Percentiles rank a stretch among this genome's conserved stretches.
Evolutionary conservation across 2,797 vertebrate species (phyloP).

Genomic region (Lepilemur septentrionalis): DNA sequence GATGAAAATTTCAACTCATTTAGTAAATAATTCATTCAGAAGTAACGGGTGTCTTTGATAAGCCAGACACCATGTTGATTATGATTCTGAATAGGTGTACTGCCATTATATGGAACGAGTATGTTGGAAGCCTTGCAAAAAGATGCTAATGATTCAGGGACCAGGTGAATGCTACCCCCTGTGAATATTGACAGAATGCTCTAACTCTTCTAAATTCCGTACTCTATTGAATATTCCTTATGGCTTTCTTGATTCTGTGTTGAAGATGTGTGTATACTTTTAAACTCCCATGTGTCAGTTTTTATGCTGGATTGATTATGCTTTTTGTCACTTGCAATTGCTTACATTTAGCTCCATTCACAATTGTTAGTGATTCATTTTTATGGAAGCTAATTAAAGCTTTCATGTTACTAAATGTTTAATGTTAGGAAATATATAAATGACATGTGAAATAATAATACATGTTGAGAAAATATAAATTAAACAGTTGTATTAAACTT

Average conservation of each 20-base stretch:
- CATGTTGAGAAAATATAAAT: not conserved
- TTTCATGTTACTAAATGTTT: not conserved
- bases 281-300: not conserved
- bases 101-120: not conserved
- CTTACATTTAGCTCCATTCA: not conserved
- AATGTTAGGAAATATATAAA: not conserved
- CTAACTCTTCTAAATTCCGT: not conserved
- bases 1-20: not conserved
- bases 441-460: not conserved
- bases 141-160: not conserved
- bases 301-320: not conserved
- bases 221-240: not conserved
- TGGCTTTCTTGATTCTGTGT: not conserved
- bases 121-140: not conserved
- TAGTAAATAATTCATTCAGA: not conserved
- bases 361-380: not conserved
- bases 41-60: not conserved
- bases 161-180: not conserved
- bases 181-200: not conserved
- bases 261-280: not conserved
- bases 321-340: not conserved
- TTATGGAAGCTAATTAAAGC: not conserved
- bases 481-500: not conserved
- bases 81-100: not conserved
- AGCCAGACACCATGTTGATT: accelerated